Percentiles rank a stretch among this genome's conserved stretches.
Conservation (phyloP, 1,140 invertebrate genomes). For the Polypedilum pembai region DNA sequence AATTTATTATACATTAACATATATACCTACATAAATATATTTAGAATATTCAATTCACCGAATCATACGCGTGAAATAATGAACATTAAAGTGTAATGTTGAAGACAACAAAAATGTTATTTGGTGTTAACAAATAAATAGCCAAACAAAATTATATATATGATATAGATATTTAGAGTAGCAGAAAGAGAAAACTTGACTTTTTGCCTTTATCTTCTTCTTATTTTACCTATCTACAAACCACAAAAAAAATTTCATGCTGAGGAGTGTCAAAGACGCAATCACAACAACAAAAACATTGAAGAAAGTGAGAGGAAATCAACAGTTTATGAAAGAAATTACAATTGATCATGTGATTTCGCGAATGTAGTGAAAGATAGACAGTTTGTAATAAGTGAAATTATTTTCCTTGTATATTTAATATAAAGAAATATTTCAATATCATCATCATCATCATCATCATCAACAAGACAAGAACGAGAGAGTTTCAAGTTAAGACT, state of each 20-base stretch:
- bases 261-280: not conserved
- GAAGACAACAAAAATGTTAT: not conserved
- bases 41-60: slow-evolving; percentile 7
- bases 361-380: not conserved
- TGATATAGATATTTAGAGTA: too few relatives aligned
- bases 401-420: not conserved
- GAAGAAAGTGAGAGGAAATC: slow-evolving; percentile 10
- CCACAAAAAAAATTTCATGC: not conserved
- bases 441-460: not conserved
- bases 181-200: too few relatives aligned
- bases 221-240: not conserved
- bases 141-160: too few relatives aligned
- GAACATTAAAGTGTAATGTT: not conserved
- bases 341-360: not conserved
- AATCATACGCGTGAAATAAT: not conserved
- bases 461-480: not conserved
- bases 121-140: not conserved
- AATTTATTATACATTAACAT: not conserved
- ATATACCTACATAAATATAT: not conserved
- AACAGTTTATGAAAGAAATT: not conserved
- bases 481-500: not conserved
- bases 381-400: not conserved
- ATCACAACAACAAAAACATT: not conserved
- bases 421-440: not conserved
- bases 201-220: too few relatives aligned